Base-by-base conservation (phyloP, 2,888 invertebrate genomes). In the Troides oblongomaculatus region DNA sequence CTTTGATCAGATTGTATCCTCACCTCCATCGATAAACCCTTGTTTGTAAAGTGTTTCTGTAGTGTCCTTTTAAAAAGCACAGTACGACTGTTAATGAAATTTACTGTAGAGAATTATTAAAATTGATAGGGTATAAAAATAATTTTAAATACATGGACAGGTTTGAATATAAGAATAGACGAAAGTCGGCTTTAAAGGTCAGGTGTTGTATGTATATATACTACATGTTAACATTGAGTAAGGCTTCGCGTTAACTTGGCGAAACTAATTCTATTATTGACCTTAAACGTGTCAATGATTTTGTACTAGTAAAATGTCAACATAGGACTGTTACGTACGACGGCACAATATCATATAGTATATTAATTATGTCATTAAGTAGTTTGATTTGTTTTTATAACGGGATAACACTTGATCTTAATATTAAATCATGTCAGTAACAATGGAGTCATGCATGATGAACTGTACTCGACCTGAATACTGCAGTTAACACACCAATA, bases 191-290 rank as follows among this genome's bases (percentile, higher is more conserved):
- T 53, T 53, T 18, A 53, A 53, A n/a, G 18, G 18, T 60, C 18
- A 60, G 18, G 18, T 36, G 5, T 50, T 3, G n/a, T 53, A n/a
- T n/a, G 0, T 12, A 53, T 53, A 6, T n/a, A n/a, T 53, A 53
- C 53, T 53, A 36, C 36, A n/a, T 60, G 25, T 25, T 17, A 18
- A 39, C 64, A 30, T 64, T 23, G 23, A 46, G n/a, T 68, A 70
- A 21, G 70, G 70, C 66, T 70, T 70, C 70, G 53, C 50, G 36
- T 21, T 14, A 46, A 62, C 53, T 39, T 56, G 56, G 46, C 59
- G 57, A 58, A 36, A 62, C 46, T 57, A 62, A 66, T 39, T 58
- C 60, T 64, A 59, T 21, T 21, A 64, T 43, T 56, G 64, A 56
- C 43, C 25, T 57, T 56, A 60, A 14, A 46, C 21, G 65, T 53